Percentiles rank a stretch among this genome's conserved stretches.
These are phyloP conservation scores for Cydia pomonella DNA, from an alignment of 1,140 invertebrate species.

Conservation along the genomic window DNA sequence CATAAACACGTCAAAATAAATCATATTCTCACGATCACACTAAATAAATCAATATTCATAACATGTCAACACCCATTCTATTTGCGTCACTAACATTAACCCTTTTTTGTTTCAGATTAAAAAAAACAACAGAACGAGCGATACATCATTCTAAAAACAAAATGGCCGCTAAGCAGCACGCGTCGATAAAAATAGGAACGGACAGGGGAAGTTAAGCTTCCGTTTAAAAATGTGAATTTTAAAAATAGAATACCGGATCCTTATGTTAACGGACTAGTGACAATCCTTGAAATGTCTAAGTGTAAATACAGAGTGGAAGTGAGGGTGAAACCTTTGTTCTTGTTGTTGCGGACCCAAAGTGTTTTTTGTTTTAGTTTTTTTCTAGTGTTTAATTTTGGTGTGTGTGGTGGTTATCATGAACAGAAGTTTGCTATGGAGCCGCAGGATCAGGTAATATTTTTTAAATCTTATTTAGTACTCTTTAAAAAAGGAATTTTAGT, in stretches of 20 bases:
- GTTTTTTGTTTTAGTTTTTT: conserved; percentile 41
- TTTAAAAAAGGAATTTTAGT: not conserved
- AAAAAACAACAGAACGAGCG: conserved; percentile 38
- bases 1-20: not conserved
- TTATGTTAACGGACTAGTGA: conserved; percentile 44
- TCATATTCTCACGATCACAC: not conserved
- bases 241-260: conserved; percentile 47
- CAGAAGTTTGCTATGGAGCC: conserved; percentile 90
- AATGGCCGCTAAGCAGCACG: conserved; percentile 55
- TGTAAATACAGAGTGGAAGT: conserved; percentile 60
- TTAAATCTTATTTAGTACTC: conserved; percentile 28
- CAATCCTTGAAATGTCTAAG: conserved; percentile 54
- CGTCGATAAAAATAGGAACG: conserved; percentile 49
- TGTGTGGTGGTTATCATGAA: conserved; percentile 61
- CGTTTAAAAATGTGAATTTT: conserved; percentile 43
- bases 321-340: conserved; percentile 62
- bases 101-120: conserved; percentile 14
- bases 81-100: not conserved
- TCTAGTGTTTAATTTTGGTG: conserved; percentile 55
- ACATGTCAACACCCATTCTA: conserved; percentile 1
- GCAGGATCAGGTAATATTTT: conserved; percentile 83
- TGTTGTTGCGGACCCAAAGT: conserved; percentile 65
- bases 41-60: conserved; percentile 2
- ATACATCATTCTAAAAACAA: conserved; percentile 40
- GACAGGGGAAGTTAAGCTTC: conserved; percentile 55